Evolutionary conservation across 2,113 vertebrate species (phyloP).

Genomic region (Cephalopholis sonnerati): DNA sequence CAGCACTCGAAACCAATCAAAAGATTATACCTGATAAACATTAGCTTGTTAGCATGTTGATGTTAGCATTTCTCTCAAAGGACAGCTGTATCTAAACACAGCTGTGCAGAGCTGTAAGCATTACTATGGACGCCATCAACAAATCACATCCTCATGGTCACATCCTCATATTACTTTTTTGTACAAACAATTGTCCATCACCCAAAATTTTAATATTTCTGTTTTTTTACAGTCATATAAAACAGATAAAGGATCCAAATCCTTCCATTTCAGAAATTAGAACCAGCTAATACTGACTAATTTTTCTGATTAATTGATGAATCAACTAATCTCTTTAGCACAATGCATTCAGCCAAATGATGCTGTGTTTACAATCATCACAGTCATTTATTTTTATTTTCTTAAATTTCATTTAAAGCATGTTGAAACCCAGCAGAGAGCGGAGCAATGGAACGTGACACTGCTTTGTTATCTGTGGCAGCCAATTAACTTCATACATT

Average conservation of each 20-base stretch:
- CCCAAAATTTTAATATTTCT: neutral
- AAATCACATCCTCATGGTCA: neutral
- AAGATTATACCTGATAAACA: neutral
- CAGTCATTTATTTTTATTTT: slow-evolving; percentile 58
- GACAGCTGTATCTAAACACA: neutral
- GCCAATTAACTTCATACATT: slow-evolving; percentile 68
- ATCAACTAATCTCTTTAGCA: slow-evolving; percentile 33
- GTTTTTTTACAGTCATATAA: neutral
- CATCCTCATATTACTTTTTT: neutral
- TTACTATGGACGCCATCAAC: neutral
- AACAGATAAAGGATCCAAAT: neutral
- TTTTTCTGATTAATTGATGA: slow-evolving; percentile 45
- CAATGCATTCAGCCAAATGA: slow-evolving; percentile 3
- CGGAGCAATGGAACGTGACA: slow-evolving; percentile 51
- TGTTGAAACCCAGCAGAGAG: slow-evolving; percentile 41
- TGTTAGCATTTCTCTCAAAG: slow-evolving; percentile 5
- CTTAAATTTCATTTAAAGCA: slow-evolving; percentile 31
- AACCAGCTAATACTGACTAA: neutral
- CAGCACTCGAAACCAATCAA: neutral
- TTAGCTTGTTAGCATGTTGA: neutral
- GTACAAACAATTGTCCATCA: neutral
- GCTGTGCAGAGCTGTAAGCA: too few species aligned
- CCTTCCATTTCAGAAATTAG: slow-evolving; percentile 20
- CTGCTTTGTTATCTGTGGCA: slow-evolving; percentile 62
- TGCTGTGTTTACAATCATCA: slow-evolving; percentile 33